A percentile compares a stretch with the other conserved stretches of the same genome.
phyloP scores from a whole-genome alignment of 2,888 invertebrate genomes.

The Plusia festucae region DNA sequence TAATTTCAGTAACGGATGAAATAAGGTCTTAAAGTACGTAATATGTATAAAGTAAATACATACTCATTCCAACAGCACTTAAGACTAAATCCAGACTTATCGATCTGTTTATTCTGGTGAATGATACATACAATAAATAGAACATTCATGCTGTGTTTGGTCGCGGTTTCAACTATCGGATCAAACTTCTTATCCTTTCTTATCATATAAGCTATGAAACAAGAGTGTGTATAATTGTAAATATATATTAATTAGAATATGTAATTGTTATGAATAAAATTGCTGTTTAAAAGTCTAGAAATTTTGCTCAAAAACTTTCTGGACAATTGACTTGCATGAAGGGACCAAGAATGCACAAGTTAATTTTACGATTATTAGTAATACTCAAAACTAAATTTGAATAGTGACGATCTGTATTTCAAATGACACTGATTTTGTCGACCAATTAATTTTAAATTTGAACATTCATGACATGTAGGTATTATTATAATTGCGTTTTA shows the following conservation, averaged over 20 bases:
- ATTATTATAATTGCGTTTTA: constrained; percentile 52
- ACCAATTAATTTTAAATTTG: constrained; percentile 44
- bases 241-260: constrained; percentile 42
- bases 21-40: too few relatives aligned
- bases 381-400: constrained; percentile 56
- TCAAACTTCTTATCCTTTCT: constrained; percentile 22
- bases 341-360: constrained; percentile 53
- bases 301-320: constrained; percentile 37
- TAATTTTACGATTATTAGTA: constrained; percentile 50
- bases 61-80: too few relatives aligned
- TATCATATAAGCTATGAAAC: constrained; percentile 33
- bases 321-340: constrained; percentile 25
- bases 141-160: background rate
- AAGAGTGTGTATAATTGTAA: constrained; percentile 46
- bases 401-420: constrained; percentile 42
- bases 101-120: background rate
- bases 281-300: constrained; percentile 9
- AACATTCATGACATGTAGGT: constrained; percentile 53
- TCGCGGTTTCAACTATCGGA: constrained; percentile 10
- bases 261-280: constrained; percentile 28
- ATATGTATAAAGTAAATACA: too few relatives aligned
- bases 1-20: too few relatives aligned
- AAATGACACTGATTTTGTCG: constrained; percentile 45
- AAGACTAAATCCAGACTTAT: background rate
- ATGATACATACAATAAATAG: background rate